Conservation (phyloP, 2,888 invertebrate species). For the Rutpela maculata region DNA sequence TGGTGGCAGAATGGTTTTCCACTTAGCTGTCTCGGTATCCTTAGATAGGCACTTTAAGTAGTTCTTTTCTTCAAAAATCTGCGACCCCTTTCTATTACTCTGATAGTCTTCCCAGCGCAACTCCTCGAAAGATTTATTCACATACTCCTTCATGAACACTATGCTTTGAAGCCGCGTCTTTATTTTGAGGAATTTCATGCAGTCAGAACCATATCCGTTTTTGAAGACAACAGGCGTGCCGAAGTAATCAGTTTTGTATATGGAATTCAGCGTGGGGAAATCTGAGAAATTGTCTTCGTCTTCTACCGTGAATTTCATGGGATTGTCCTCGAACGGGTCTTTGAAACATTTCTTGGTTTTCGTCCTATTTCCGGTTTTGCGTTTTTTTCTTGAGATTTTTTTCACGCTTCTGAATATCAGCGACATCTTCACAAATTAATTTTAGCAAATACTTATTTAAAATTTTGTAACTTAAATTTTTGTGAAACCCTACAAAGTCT, state of each 20-base stretch:
- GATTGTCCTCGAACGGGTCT: conserved; percentile 45
- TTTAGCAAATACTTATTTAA: conserved; percentile 7
- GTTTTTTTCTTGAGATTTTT: conserved; percentile 47
- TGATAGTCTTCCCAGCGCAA: conserved; percentile 55
- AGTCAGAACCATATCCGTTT: conserved; percentile 44
- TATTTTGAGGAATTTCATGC: conserved; percentile 35
- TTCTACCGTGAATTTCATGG: conserved; percentile 43
- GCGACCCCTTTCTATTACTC: conserved; percentile 45
- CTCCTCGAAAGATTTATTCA: conserved; percentile 54
- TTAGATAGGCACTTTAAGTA: conserved; percentile 45
- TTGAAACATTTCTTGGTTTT: conserved; percentile 34
- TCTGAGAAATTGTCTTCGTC: conserved; percentile 40
- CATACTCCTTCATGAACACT: conserved; percentile 52
- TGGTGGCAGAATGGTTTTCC: conserved; percentile 12
- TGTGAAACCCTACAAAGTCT: conserved; percentile 26
- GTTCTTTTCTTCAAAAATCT: conserved; percentile 47
- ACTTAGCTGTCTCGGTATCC: conserved; percentile 9
- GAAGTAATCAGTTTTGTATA: conserved; percentile 48
- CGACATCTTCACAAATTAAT: conserved; percentile 47
- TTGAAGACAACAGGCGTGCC: conserved; percentile 50
- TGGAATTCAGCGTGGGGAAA: conserved; percentile 51
- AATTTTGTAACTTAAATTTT: conserved; percentile 27
- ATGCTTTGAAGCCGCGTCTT: conserved; percentile 46
- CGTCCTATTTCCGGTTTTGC: conserved; percentile 40
- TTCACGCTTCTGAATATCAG: conserved; percentile 50